A percentile compares a stretch with the other conserved stretches of the same genome.
Evolutionary conservation across 2,113 vertebrate species (phyloP).

Genomic region (Cololabis saira): DNA sequence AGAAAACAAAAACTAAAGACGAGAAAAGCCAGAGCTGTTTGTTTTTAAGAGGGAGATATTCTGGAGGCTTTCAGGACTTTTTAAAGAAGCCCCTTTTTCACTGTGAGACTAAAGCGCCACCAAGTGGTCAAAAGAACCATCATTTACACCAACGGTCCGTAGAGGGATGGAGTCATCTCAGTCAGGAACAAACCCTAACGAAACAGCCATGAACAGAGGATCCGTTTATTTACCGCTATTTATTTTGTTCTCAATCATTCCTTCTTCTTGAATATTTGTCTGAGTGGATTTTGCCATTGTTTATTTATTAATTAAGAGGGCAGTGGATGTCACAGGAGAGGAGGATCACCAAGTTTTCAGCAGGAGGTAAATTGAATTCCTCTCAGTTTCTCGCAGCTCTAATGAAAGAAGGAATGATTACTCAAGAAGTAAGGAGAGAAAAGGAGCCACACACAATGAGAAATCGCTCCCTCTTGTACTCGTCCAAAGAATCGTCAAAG

Average conservation of each 20-base stretch:
- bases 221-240: constrained; percentile 2
- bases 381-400: constrained; percentile 27
- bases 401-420: constrained; percentile 26
- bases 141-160: constrained; percentile 29
- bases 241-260: background rate
- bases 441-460: constrained; percentile 8
- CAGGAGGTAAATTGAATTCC: background rate
- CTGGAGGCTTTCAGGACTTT: constrained; percentile 57
- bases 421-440: constrained; percentile 8
- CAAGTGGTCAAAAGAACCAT: constrained; percentile 70
- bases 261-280: constrained; percentile 10
- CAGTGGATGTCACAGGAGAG: background rate
- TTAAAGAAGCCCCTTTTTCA: constrained; percentile 66
- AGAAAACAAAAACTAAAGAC: constrained; percentile 5
- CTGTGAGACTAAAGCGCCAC: constrained; percentile 79
- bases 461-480: constrained; percentile 14
- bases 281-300: constrained; percentile 17
- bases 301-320: constrained; percentile 8
- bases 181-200: constrained; percentile 51
- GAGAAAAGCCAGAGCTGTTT: constrained; percentile 37
- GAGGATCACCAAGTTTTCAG: constrained; percentile 19
- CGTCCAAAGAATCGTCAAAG: constrained; percentile 53
- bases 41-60: constrained; percentile 25
- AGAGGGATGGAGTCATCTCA: constrained; percentile 38
- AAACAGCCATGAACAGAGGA: constrained; percentile 61